Evolutionary conservation across 2,888 invertebrate genomes (phyloP).

Genomic region (Sminthurides aquaticus): DNA sequence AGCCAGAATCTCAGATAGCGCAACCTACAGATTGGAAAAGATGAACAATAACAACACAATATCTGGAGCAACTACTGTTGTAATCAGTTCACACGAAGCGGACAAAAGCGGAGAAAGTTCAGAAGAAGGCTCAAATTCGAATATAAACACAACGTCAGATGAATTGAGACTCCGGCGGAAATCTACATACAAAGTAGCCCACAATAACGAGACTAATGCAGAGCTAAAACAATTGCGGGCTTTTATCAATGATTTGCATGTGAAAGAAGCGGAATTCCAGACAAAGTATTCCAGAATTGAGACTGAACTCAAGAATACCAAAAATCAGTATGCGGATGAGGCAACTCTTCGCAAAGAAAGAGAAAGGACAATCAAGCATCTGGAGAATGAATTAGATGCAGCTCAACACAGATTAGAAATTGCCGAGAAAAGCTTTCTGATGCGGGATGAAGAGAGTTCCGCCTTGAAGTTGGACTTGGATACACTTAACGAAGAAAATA

Average conservation of each 20-base stretch:
- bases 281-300: conserved; percentile 40
- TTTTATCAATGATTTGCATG: conserved; percentile 42
- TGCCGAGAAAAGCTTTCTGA: conserved; percentile 42
- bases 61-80: conserved; percentile 15
- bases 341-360: conserved; percentile 30
- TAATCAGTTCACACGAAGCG: conserved; percentile 20
- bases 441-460: conserved; percentile 44
- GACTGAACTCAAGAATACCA: conserved; percentile 40
- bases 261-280: conserved; percentile 43
- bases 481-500: conserved; percentile 45
- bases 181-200: conserved; percentile 44
- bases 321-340: conserved; percentile 40
- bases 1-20: conserved; percentile 43
- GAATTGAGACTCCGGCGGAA: conserved; percentile 43
- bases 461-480: conserved; percentile 45
- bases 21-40: conserved; percentile 44
- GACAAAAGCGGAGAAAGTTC: not conserved
- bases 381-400: conserved; percentile 43
- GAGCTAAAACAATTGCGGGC: conserved; percentile 42
- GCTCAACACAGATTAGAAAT: conserved; percentile 40
- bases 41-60: conserved; percentile 26
- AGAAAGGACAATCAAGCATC: conserved; percentile 38
- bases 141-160: conserved; percentile 22
- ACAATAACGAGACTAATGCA: conserved; percentile 34
- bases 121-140: conserved; percentile 1